Conservation (phyloP, 2,797 vertebrate genomes). For the Pipistrellus pygmaeus region DNA sequence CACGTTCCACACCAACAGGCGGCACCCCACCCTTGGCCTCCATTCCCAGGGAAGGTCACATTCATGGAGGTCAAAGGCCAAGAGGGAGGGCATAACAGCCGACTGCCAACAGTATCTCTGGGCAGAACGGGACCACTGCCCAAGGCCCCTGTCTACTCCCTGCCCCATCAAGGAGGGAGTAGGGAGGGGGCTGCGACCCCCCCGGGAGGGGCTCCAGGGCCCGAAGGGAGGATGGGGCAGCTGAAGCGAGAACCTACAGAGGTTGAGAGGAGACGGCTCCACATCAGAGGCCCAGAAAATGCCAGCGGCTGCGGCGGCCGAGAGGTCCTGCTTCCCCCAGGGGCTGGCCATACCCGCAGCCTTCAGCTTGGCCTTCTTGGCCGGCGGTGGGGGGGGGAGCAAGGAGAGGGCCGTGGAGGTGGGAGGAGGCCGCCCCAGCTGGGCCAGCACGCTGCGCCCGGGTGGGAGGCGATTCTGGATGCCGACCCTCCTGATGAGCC, state of each 20-base stretch:
- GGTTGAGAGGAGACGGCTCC: conserved; percentile 91
- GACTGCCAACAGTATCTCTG: conserved; percentile 60
- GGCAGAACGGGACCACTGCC: conserved; percentile 66
- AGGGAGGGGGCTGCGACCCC: conserved; percentile 71
- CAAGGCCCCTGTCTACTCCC: conserved; percentile 77
- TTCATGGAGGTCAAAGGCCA: conserved; percentile 66
- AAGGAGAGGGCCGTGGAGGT: conserved; percentile 85
- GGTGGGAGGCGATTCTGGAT: conserved; percentile 92
- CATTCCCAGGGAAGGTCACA: conserved; percentile 67
- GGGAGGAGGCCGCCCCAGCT: conserved; percentile 83
- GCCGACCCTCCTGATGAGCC: conserved; percentile 94
- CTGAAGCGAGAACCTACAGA: conserved; percentile 90
- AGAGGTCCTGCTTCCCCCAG: conserved; percentile 84
- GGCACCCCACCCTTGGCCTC: conserved; percentile 66
- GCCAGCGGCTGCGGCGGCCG: conserved; percentile 86
- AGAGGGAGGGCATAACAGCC: conserved; percentile 65
- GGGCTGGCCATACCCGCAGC: conserved; percentile 84
- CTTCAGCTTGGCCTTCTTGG: conserved; percentile 88
- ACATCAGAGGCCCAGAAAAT: conserved; percentile 93
- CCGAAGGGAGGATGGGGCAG: conserved; percentile 80
- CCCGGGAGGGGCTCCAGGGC: conserved; percentile 81
- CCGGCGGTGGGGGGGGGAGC: conserved; percentile 87
- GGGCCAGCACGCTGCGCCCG: conserved; percentile 85
- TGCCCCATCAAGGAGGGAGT: conserved; percentile 60
- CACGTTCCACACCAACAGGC: conserved; percentile 50